phyloP scores from a whole-genome alignment of 2,888 invertebrate species.

The Hermaeophaga mercurialis region DNA sequence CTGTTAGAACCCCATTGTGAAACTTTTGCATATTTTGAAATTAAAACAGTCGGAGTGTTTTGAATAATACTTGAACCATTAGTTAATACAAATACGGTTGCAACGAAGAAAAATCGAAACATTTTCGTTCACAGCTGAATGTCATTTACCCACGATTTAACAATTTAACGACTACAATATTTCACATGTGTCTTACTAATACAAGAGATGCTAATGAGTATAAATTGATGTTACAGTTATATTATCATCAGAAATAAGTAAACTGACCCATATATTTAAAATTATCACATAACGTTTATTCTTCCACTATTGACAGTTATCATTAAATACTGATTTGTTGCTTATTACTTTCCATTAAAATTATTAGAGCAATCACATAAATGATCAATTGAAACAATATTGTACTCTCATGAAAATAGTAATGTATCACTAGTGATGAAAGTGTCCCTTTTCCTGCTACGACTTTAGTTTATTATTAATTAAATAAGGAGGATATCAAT shows the following conservation, averaged over 20 bases:
- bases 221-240: conserved; percentile 51
- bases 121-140: conserved; percentile 15
- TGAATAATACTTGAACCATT: conserved; percentile 39
- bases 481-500: too few species aligned
- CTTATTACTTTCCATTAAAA: conserved; percentile 3
- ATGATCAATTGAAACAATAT: too few species aligned
- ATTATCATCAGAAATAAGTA: conserved; percentile 33
- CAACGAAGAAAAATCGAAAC: conserved; percentile 16
- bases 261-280: conserved; percentile 36
- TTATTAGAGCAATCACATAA: background rate
- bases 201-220: conserved; percentile 50
- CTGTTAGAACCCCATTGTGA: conserved; percentile 48
- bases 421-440: too few species aligned
- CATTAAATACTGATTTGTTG: background rate
- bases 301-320: background rate
- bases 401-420: too few species aligned
- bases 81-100: conserved; percentile 27
- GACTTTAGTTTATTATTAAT: too few species aligned
- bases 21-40: conserved; percentile 54
- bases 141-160: conserved; percentile 16
- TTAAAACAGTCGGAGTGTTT: conserved; percentile 42
- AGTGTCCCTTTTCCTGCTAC: too few species aligned
- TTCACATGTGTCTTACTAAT: conserved; percentile 47
- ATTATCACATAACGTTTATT: conserved; percentile 24
- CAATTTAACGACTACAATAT: conserved; percentile 27